These are phyloP conservation scores for Oreohelix idahoensis DNA, from an alignment of 1,140 invertebrate genomes.

Conservation along the genomic window DNA sequence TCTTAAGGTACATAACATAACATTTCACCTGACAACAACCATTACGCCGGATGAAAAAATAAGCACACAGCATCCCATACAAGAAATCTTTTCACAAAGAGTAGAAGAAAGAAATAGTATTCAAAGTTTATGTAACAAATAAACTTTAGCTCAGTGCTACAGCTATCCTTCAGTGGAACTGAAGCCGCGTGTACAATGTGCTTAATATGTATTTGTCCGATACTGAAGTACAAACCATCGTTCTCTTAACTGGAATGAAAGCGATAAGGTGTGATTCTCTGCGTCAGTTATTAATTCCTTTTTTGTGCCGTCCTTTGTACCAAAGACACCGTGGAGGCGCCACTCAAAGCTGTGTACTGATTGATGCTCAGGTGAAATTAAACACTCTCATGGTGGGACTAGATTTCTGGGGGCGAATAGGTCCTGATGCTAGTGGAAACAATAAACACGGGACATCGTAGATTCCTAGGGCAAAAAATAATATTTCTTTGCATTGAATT, in stretches of 20 bases:
- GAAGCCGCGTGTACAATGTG: too few relatives aligned
- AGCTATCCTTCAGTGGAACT: too few relatives aligned
- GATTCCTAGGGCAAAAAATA: conserved; percentile 6
- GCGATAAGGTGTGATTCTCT: not conserved
- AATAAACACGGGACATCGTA: not conserved
- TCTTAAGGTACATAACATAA: too few relatives aligned
- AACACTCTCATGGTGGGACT: not conserved
- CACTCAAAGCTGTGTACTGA: not conserved
- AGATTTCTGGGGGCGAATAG: not conserved
- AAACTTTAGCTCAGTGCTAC: too few relatives aligned
- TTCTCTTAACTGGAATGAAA: not conserved
- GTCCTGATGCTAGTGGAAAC: not conserved
- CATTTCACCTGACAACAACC: too few relatives aligned
- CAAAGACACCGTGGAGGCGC: not conserved
- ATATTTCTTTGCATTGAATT: conserved; percentile 15
- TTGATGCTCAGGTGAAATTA: not conserved
- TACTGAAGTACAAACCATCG: not conserved
- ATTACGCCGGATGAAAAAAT: too few relatives aligned
- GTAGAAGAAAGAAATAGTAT: too few relatives aligned
- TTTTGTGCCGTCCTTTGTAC: not conserved
- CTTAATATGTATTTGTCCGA: too few relatives aligned
- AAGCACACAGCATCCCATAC: too few relatives aligned
- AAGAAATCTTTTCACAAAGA: too few relatives aligned
- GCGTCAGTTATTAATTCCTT: not conserved
- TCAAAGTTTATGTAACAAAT: too few relatives aligned